These are phyloP conservation scores for Psammodynastes pulverulentus DNA, from an alignment of 2,113 vertebrate species.

Conservation along the genomic window DNA sequence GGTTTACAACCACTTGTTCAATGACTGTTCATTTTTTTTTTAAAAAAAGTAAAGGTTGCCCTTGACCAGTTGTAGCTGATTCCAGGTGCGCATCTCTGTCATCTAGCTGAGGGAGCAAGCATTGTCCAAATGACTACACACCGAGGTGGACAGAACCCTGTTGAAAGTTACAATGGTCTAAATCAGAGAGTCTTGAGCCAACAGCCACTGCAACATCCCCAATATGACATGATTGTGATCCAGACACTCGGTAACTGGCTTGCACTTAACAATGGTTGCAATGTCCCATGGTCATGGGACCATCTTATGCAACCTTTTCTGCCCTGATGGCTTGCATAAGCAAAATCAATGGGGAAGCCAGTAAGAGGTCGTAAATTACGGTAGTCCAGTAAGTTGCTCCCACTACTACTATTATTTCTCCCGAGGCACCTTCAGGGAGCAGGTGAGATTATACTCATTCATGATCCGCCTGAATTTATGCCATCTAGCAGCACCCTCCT, in stretches of 20 bases:
- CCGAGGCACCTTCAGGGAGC: neutral
- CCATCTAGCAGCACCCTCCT: neutral
- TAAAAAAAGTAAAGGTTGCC: neutral
- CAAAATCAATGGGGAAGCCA: neutral
- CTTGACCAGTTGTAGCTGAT: neutral
- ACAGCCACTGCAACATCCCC: neutral
- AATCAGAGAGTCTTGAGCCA: neutral
- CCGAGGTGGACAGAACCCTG: neutral
- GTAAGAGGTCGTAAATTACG: neutral
- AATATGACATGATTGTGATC: neutral
- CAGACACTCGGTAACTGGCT: neutral
- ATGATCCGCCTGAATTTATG: neutral
- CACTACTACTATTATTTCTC: neutral
- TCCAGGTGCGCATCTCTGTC: neutral
- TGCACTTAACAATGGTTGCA: neutral
- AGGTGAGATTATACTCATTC: neutral
- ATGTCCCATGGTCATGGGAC: neutral
- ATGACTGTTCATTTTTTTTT: neutral
- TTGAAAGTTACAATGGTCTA: neutral
- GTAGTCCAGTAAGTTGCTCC: neutral
- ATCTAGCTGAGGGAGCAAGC: neutral
- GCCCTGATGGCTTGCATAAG: neutral
- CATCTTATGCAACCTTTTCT: neutral
- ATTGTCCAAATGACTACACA: neutral
- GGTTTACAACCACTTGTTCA: neutral